phyloP scores from a whole-genome alignment of 2,113 vertebrate species.

The Tautogolabrus adspersus region DNA sequence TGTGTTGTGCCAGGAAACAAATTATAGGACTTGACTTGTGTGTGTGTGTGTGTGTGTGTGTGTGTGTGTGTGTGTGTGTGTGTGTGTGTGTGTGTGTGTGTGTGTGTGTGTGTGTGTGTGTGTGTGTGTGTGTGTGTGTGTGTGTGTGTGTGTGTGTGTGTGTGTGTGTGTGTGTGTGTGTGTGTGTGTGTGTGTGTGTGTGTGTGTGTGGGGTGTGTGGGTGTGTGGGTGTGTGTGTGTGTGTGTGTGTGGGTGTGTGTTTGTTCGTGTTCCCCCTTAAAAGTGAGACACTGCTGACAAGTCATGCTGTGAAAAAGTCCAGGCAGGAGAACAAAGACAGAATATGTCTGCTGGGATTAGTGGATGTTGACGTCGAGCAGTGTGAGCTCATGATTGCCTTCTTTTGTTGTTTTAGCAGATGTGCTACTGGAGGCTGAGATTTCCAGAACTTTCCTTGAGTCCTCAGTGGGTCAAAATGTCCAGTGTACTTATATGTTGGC shows the following conservation, averaged over 20 bases:
- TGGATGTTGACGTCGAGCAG: conserved; percentile 14
- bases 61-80: too few species aligned
- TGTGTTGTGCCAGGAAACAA: neutral
- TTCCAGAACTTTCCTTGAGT: neutral
- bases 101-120: too few species aligned
- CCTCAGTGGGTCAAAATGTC: neutral
- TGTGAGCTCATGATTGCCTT: conserved; percentile 28
- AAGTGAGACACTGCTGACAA: conserved; percentile 18
- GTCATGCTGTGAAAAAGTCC: conserved; percentile 22
- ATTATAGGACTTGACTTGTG: neutral
- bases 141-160: too few species aligned
- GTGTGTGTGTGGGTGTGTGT: too few species aligned
- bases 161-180: too few species aligned
- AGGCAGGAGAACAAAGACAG: conserved; percentile 42
- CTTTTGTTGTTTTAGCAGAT: neutral
- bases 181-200: too few species aligned
- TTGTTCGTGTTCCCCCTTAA: too few species aligned
- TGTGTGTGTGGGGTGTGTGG: too few species aligned
- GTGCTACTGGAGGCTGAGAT: neutral
- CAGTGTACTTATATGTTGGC: neutral
- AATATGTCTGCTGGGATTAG: conserved; percentile 40
- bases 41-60: too few species aligned
- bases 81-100: too few species aligned
- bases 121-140: too few species aligned
- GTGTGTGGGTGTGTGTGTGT: too few species aligned